A percentile compares a stretch with the other conserved stretches of the same genome.
phyloP scores from a whole-genome alignment of 2,113 vertebrate species.

The Columba janthina region DNA sequence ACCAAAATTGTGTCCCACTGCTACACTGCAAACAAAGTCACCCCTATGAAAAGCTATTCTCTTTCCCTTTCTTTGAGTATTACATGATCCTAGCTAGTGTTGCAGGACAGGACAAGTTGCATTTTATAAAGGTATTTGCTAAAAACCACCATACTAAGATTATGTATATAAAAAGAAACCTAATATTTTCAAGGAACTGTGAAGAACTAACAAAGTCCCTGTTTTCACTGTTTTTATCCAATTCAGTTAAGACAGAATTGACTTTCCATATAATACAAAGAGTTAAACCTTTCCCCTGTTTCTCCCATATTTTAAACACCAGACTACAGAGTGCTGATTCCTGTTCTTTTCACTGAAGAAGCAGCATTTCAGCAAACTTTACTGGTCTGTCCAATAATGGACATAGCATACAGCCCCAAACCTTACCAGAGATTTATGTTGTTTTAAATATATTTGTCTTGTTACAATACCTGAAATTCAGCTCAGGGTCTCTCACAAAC shows the following conservation, averaged over 20 bases:
- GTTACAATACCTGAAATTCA: neutral
- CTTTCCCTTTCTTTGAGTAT: neutral
- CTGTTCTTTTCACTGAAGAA: neutral
- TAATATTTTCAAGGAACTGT: neutral
- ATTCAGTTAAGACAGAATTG: neutral
- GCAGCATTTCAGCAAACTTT: neutral
- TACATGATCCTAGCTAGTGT: neutral
- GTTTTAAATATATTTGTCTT: conserved; percentile 2
- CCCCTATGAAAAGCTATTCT: neutral
- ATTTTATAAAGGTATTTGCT: neutral
- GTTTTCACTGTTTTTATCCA: neutral
- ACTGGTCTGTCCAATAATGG: neutral
- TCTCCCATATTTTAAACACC: neutral
- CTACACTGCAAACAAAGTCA: neutral
- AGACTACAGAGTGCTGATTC: neutral
- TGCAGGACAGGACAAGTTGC: neutral
- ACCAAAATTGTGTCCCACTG: neutral
- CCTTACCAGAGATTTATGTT: neutral
- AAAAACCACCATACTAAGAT: neutral
- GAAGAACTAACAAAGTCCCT: neutral
- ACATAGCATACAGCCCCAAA: neutral
- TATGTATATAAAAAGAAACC: neutral
- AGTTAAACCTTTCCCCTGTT: neutral
- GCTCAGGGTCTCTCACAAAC: neutral
- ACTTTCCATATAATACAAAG: neutral